Evolutionary conservation across 2,888 invertebrate species (phyloP).

Genomic region (Sipunculus nudus): DNA sequence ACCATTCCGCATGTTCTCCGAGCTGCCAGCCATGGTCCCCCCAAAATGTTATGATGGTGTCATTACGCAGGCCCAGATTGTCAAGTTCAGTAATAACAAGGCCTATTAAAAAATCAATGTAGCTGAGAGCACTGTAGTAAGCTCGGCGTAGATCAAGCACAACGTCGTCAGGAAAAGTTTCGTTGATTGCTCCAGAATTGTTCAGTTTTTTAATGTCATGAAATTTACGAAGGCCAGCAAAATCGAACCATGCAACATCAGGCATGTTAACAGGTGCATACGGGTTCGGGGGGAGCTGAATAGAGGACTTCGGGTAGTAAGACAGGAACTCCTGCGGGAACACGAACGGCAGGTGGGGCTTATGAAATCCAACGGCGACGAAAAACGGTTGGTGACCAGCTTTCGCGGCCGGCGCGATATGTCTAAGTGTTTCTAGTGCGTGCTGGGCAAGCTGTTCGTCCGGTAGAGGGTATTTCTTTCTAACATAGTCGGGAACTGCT

Average conservation of each 20-base stretch:
- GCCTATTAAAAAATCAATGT: constrained; percentile 29
- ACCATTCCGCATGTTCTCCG: constrained; percentile 39
- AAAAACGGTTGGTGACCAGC: constrained; percentile 27
- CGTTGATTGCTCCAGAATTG: constrained; percentile 41
- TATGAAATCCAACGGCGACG: constrained; percentile 31
- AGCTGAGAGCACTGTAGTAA: constrained; percentile 28
- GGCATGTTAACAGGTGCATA: constrained; percentile 46
- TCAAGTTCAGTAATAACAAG: constrained; percentile 20
- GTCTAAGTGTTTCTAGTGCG: constrained; percentile 13
- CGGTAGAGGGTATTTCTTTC: constrained; percentile 19
- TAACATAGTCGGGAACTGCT: constrained; percentile 34
- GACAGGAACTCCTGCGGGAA: constrained; percentile 22
- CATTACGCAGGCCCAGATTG: constrained; percentile 17
- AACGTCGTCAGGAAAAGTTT: constrained; percentile 41
- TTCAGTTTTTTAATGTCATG: constrained; percentile 37
- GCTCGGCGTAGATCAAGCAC: constrained; percentile 25
- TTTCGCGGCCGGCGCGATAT: background rate
- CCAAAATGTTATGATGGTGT: constrained; percentile 32
- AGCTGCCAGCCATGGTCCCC: constrained; percentile 40
- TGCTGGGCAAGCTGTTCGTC: constrained; percentile 17
- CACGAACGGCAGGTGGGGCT: constrained; percentile 33
- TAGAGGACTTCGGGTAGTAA: constrained; percentile 15
- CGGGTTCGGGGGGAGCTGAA: constrained; percentile 40
- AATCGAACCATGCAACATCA: constrained; percentile 43
- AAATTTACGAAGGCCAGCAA: constrained; percentile 40